Conservation (phyloP, 2,888 invertebrate species). For the Lasius platythorax region DNA sequence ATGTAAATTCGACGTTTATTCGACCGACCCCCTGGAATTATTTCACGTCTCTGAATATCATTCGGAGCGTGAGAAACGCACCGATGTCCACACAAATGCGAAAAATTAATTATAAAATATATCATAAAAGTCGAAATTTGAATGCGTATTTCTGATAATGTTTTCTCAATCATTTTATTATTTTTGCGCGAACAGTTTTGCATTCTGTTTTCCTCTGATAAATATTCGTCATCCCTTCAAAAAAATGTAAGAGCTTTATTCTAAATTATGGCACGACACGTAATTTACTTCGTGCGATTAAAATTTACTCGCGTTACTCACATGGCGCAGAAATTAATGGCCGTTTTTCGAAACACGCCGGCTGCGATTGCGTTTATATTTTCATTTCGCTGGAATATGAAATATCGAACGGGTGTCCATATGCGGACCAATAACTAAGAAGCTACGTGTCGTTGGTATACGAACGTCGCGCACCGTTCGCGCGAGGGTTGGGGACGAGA, state of each 20-base stretch:
- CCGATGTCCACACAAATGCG: neutral
- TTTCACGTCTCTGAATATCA: slow-evolving; percentile 48
- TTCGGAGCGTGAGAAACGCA: neutral
- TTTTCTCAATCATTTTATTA: neutral
- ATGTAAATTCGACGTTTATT: slow-evolving; percentile 78
- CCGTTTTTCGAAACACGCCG: neutral
- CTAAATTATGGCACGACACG: neutral
- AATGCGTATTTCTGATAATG: neutral
- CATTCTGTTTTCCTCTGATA: neutral
- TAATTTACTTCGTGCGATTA: neutral
- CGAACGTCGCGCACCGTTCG: slow-evolving; percentile 62
- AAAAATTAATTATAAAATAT: neutral
- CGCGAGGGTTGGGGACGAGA: slow-evolving; percentile 68
- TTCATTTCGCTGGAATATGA: slow-evolving; percentile 70
- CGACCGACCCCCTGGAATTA: slow-evolving; percentile 58
- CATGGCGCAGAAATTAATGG: neutral
- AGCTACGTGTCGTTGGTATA: slow-evolving; percentile 63
- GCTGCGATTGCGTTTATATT: slow-evolving; percentile 51
- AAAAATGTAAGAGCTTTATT: neutral
- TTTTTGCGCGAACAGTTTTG: neutral
- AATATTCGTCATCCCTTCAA: neutral
- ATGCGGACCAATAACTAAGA: slow-evolving; percentile 78
- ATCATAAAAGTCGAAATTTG: neutral
- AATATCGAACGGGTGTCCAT: slow-evolving; percentile 74
- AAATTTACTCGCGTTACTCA: neutral